These are phyloP conservation scores for Lepidocyrtoides sp. DNA, from an alignment of 2,888 invertebrate genomes.

Conservation along the genomic window DNA sequence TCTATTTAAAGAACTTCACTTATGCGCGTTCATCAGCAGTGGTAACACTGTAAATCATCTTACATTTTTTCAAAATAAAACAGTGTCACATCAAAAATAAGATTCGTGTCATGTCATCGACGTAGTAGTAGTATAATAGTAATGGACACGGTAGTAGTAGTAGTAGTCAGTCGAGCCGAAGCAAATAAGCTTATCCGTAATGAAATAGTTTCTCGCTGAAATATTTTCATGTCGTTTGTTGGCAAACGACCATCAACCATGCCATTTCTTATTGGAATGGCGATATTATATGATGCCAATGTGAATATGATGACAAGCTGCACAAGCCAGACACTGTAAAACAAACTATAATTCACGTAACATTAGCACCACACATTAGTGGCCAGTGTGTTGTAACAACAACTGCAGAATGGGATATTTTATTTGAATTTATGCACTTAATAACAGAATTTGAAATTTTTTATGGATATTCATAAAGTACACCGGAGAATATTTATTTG, in stretches of 20 bases:
- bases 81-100: slow-evolving; percentile 42
- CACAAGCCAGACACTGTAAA: slow-evolving; percentile 27
- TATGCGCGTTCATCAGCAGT: not conserved
- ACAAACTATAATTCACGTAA: slow-evolving; percentile 18
- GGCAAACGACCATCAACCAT: slow-evolving; percentile 32
- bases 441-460: slow-evolving; percentile 26
- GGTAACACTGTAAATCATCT: slow-evolving; percentile 46
- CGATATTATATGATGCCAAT: slow-evolving; percentile 19
- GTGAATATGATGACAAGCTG: slow-evolving; percentile 31
- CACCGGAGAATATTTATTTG: not conserved
- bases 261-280: slow-evolving; percentile 1
- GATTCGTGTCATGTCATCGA: slow-evolving; percentile 42
- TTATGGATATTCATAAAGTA: slow-evolving; percentile 15
- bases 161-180: not conserved
- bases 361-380: not conserved
- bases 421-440: slow-evolving; percentile 40
- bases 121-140: not conserved
- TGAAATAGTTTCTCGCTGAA: slow-evolving; percentile 15
- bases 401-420: slow-evolving; percentile 8
- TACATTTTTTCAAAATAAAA: slow-evolving; percentile 11
- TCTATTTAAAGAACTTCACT: slow-evolving; percentile 27
- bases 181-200: slow-evolving; percentile 19
- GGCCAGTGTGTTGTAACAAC: not conserved
- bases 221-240: slow-evolving; percentile 8
- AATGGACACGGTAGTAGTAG: not conserved